Evolutionary conservation across 2,888 invertebrate species (phyloP).

Genomic region (Chaetoderma sp.): DNA sequence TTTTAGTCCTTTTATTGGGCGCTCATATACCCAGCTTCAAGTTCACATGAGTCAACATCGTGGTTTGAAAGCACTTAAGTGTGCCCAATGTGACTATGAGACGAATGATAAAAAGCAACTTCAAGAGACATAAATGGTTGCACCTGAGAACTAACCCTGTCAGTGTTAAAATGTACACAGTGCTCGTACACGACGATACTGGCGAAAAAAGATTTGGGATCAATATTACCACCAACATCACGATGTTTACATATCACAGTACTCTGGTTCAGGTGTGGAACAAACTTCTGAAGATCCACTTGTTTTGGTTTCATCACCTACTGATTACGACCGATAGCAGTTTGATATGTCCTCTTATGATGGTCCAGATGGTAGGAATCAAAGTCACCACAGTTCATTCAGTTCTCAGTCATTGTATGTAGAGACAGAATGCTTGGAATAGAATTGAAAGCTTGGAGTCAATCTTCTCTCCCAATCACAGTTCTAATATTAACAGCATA

Average conservation of each 20-base stretch:
- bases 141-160: conserved; percentile 50
- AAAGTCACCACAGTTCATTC: too few species aligned
- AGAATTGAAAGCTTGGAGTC: too few species aligned
- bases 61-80: conserved; percentile 51
- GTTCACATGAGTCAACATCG: conserved; percentile 48
- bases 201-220: conserved; percentile 55
- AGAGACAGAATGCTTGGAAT: too few species aligned
- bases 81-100: conserved; percentile 57
- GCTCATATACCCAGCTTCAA: conserved; percentile 47
- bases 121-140: conserved; percentile 55
- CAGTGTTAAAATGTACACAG: conserved; percentile 52
- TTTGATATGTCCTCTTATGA: too few species aligned
- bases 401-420: too few species aligned
- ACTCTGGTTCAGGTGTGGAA: too few species aligned
- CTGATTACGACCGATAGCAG: too few species aligned
- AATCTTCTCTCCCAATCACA: too few species aligned
- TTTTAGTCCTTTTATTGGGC: too few species aligned
- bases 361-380: too few species aligned
- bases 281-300: conserved; percentile 6
- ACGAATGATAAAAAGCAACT: conserved; percentile 56
- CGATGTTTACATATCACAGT: conserved; percentile 31
- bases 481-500: too few species aligned
- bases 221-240: conserved; percentile 52
- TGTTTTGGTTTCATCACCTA: too few species aligned
- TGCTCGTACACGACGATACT: conserved; percentile 55